A percentile compares a stretch with the other conserved stretches of the same genome.
These are phyloP conservation scores for Mantis religiosa DNA, from an alignment of 2,888 invertebrate species.

Conservation along the genomic window DNA sequence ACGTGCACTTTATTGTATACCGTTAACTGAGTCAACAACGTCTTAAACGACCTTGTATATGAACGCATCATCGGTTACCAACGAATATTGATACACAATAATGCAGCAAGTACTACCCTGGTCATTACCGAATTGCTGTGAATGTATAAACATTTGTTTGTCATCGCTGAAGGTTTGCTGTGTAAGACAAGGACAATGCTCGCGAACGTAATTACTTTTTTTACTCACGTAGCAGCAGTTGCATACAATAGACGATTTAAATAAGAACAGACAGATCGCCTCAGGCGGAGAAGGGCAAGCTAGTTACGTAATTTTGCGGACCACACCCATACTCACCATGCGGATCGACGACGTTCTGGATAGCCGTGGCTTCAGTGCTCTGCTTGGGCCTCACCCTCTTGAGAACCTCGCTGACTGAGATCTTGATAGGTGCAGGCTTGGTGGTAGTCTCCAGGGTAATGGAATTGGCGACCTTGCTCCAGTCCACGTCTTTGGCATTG, in stretches of 20 bases:
- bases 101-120: no score
- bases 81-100: no score
- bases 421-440: slow-evolving; percentile 71
- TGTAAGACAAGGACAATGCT: no score
- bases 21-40: no score
- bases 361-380: slow-evolving; percentile 45
- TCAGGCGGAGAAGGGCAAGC: neutral
- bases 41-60: no score
- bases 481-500: slow-evolving; percentile 80
- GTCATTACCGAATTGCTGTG: no score
- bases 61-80: no score
- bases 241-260: neutral
- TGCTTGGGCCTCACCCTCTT: slow-evolving; percentile 55
- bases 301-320: neutral
- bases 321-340: slow-evolving; percentile 54
- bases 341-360: slow-evolving; percentile 46
- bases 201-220: no score
- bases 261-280: neutral
- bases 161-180: no score
- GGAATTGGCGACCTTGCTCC: slow-evolving; percentile 71
- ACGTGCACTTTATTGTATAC: no score
- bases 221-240: neutral
- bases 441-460: slow-evolving; percentile 57
- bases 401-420: slow-evolving; percentile 68
- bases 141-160: no score